These are phyloP conservation scores for Lipotes vexillifer DNA, from an alignment of 2,113 vertebrate species.

Conservation along the genomic window DNA sequence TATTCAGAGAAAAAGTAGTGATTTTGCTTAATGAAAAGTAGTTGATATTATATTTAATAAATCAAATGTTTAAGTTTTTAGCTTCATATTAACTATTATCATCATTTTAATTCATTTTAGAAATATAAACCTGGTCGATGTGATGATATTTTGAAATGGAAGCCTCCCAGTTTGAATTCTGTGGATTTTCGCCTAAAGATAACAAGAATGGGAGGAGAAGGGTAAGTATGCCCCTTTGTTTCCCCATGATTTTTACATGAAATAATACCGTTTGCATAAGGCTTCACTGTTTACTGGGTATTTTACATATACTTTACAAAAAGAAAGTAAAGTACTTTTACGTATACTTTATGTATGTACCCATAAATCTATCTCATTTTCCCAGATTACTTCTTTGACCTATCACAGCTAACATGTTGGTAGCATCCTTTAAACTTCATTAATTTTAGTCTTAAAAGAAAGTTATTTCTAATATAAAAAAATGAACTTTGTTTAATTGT, in stretches of 20 bases:
- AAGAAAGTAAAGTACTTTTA: not conserved
- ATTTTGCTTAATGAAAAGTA: slow-evolving; percentile 18
- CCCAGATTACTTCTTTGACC: not conserved
- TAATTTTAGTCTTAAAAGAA: slow-evolving; percentile 25
- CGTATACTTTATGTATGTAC: not conserved
- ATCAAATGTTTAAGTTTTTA: not conserved
- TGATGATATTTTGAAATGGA: slow-evolving; percentile 99
- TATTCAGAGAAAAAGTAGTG: not conserved
- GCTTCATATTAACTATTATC: slow-evolving; percentile 24
- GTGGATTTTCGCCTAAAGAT: slow-evolving; percentile 99
- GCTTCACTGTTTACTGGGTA: not conserved
- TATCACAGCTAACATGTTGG: slow-evolving; percentile 30
- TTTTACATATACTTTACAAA: not conserved
- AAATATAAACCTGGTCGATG: slow-evolving; percentile 96
- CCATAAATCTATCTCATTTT: not conserved
- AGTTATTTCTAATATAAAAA: not conserved
- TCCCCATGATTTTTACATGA: not conserved
- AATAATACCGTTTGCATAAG: not conserved
- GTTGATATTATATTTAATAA: not conserved
- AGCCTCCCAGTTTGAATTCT: slow-evolving; percentile 97
- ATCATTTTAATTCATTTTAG: slow-evolving; percentile 82
- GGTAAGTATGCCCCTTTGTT: slow-evolving; percentile 85
- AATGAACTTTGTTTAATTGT: not conserved
- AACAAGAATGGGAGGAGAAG: slow-evolving; percentile 97
- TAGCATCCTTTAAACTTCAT: slow-evolving; percentile 47